Base-by-base conservation (phyloP, 2,113 vertebrate genomes). In the Grantiella picta region DNA sequence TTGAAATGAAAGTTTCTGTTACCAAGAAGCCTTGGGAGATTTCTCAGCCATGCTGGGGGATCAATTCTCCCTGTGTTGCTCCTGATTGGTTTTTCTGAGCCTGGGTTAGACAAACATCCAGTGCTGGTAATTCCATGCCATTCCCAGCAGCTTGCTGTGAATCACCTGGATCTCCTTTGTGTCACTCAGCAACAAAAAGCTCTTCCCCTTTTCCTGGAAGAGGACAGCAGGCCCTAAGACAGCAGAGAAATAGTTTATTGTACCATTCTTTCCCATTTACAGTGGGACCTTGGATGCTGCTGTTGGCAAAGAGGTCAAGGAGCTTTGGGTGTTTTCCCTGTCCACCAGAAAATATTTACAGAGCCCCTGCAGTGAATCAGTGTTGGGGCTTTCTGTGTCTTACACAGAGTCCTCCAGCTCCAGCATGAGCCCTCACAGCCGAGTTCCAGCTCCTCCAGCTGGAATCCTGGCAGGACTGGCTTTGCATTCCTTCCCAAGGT, bases 221-320 rank as follows among this genome's bases (percentile, higher is more conserved):
- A 10, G 35, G 22, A 33, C 40, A 53, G 47, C 23, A 66, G 22
- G 27, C 18, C 29, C 81, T 7, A 21, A 7, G 5, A 12, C 0
- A 64, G 79, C 78, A 75, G 42, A 29, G 50, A 24, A 44, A 15
- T 7, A 35, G 8, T 89, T 90, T 59, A 76, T 68, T 89, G 75
- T 8, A 7, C 42, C 5, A 0, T 42, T 52, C 52, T n/a, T 27
- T 33, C 20, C 63, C 1, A 0, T 68, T 59, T 44, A 44, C 64
- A 83, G 56, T 0, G 0, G 21, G 15, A 45, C 28, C 11, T 5
- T 5, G 2, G 9, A 6, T 17, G 16, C 76, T 78, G 84, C 82
- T 59, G 27, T 2, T 57, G 52, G 63, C 79, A 76, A 11, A 49
- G 19, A 20, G 20, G 36, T 47, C 64, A 38, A 28, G 44, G 54